Evolutionary conservation across 2,888 invertebrate species (phyloP).

Genomic region (Leptopilina myrica): DNA sequence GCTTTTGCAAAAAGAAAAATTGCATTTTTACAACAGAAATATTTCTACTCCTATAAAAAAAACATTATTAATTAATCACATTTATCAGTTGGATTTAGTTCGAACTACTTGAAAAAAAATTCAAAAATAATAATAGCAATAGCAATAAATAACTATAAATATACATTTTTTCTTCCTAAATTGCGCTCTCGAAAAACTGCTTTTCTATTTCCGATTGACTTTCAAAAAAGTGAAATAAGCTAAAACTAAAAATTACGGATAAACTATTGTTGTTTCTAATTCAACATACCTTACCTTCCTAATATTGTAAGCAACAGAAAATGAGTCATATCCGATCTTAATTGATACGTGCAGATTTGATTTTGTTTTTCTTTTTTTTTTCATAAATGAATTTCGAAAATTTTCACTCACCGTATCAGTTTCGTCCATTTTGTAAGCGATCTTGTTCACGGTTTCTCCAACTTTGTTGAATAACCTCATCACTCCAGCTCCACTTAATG

Average conservation of each 20-base stretch:
- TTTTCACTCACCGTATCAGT: slow-evolving; percentile 89
- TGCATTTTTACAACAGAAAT: no score
- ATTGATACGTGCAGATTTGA: slow-evolving; percentile 55
- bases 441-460: slow-evolving; percentile 98
- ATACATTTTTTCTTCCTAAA: no score
- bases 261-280: slow-evolving; percentile 45
- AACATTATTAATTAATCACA: no score
- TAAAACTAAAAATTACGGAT: slow-evolving; percentile 28
- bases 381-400: background rate
- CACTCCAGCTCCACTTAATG: slow-evolving; percentile 96
- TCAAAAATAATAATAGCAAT: no score
- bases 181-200: no score
- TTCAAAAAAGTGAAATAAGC: slow-evolving; percentile 3
- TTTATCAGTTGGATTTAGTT: no score
- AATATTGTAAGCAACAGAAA: slow-evolving; percentile 65
- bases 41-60: no score
- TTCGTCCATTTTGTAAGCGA: slow-evolving; percentile 99
- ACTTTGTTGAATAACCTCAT: slow-evolving; percentile 96
- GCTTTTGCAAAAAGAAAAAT: background rate
- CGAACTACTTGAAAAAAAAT: no score
- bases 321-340: slow-evolving; percentile 62
- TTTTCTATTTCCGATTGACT: no score
- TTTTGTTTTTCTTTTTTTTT: background rate
- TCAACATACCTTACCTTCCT: slow-evolving; percentile 68
- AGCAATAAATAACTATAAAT: no score